These are phyloP conservation scores for Thalpophila matura DNA, from an alignment of 2,888 invertebrate species.

Conservation along the genomic window DNA sequence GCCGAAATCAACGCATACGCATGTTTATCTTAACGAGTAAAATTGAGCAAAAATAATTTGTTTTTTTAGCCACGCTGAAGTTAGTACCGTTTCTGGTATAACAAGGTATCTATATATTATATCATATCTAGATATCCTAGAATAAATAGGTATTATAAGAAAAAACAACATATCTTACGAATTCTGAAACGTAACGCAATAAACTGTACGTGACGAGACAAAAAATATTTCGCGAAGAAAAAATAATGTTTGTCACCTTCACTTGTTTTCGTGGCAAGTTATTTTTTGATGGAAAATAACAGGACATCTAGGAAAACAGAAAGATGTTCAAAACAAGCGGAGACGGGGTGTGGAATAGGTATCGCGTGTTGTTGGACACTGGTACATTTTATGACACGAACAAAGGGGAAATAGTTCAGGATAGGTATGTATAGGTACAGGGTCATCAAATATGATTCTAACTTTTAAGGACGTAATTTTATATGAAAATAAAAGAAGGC, in stretches of 20 bases:
- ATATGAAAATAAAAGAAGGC: too few species aligned
- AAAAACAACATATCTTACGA: conserved; percentile 31
- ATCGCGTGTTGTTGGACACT: conserved; percentile 13
- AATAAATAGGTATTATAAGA: conserved; percentile 34
- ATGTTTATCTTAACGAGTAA: too few species aligned
- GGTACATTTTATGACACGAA: neutral
- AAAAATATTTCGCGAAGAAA: conserved; percentile 48
- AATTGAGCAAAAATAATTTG: too few species aligned
- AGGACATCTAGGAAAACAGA: conserved; percentile 31
- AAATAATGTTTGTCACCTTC: conserved; percentile 52
- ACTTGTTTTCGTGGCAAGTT: conserved; percentile 52
- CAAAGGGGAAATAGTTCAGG: neutral
- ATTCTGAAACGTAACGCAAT: conserved; percentile 44
- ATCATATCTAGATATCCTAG: neutral
- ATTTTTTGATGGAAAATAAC: conserved; percentile 52
- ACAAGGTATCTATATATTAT: too few species aligned
- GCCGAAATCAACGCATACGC: too few species aligned
- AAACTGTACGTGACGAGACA: conserved; percentile 41
- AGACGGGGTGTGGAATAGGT: conserved; percentile 13
- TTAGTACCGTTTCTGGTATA: conserved; percentile 11
- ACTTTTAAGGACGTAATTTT: too few species aligned
- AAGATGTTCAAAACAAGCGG: conserved; percentile 46
- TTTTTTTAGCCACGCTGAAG: too few species aligned
- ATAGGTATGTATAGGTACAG: too few species aligned
- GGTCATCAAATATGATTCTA: too few species aligned